Evolutionary conservation across 2,888 invertebrate species (phyloP).

Genomic region (Caenorhabditis sp.): DNA sequence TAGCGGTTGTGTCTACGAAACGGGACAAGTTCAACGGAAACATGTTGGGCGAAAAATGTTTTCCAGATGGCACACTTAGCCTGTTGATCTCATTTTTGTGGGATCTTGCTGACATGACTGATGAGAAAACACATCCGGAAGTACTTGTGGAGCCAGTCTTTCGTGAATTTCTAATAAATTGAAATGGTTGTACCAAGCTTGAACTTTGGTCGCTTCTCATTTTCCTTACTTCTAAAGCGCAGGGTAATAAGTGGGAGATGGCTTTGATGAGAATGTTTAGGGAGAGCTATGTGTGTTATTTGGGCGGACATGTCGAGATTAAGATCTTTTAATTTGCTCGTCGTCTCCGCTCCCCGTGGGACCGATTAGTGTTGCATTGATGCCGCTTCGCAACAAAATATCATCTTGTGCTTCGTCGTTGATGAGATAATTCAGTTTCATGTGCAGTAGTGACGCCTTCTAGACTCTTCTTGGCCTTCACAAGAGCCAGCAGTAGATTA

Average conservation of each 20-base stretch:
- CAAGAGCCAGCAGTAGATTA: constrained; percentile 36
- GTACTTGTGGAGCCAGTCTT: constrained; percentile 14
- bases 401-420: constrained; percentile 14
- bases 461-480: constrained; percentile 7
- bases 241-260: neutral
- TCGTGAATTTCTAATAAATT: constrained; percentile 24
- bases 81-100: neutral
- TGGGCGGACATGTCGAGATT: constrained; percentile 17
- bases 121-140: constrained; percentile 29
- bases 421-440: constrained; percentile 48
- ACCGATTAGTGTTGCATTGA: constrained; percentile 53
- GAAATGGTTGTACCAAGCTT: no score
- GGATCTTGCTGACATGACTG: neutral
- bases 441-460: constrained; percentile 28
- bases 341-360: constrained; percentile 13
- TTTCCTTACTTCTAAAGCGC: no score
- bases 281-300: constrained; percentile 5
- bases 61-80: constrained; percentile 8
- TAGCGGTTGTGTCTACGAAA: no score
- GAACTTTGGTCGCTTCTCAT: no score
- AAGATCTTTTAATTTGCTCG: constrained; percentile 45
- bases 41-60: constrained; percentile 12
- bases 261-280: neutral
- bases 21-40: constrained; percentile 7
- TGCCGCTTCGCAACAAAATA: constrained; percentile 22